Base-by-base conservation (phyloP, 2,888 invertebrate genomes). In the Serrognathus titanus region DNA sequence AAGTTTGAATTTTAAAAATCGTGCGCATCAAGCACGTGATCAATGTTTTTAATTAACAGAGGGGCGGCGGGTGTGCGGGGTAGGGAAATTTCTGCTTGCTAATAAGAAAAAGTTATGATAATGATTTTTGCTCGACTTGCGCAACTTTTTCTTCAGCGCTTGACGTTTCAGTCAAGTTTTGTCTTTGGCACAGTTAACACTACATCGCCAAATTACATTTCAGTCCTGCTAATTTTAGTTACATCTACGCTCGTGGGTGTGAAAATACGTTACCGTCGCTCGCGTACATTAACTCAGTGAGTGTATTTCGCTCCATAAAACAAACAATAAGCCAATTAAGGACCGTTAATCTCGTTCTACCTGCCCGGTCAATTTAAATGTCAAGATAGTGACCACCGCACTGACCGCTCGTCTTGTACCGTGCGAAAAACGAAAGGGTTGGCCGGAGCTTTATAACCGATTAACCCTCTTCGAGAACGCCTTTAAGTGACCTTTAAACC, bases 91-190 rank as follows among this genome's bases (percentile, higher is more conserved):
- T 50, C 52, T 48, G 51, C 77, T 66, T 65, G 66, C 72, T 74
- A 73, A 74, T 74, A 73, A 74, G 71, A 75, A 75, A 75, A 75
- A 75, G 72, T 75, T 75, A 75, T 75, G 71, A 75, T 75, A 75
- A 75, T 76, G 75, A 76, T 75, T 76, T 76, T 75, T 73, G 72
- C 67, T 66, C 70, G 67, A 71, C 70, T 75, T 75, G 76, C 75
- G 78, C 74, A 71, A 71, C 68, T 70, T 73, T 72, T 72, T 73
- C 70, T 67, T 67, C 69, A 57, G 56, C 55, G 52, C 54, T 59
- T 64, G 65, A 64, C 66, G 62, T 62, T 63, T 64, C 68, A 68
- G 68, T 68, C 63, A 63, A 59, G 63, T 60, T 64, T 66, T 56
- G 63, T 58, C 58, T 59, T 63, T 61, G 63, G 66, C 55, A 59